phyloP scores from a whole-genome alignment of 2,888 invertebrate genomes.

The Dromius quadrimaculatus region DNA sequence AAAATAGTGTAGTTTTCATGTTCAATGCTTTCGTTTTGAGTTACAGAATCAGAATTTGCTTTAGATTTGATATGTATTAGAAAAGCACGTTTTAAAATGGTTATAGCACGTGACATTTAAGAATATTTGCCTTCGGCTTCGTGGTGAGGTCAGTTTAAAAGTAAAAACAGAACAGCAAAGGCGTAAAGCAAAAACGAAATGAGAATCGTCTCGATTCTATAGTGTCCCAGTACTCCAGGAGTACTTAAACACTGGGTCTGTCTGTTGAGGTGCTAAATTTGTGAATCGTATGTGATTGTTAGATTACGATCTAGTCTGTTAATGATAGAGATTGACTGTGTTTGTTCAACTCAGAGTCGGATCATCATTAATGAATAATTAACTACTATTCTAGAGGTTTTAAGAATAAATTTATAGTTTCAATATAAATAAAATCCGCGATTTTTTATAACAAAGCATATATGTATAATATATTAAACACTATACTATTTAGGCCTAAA shows the following conservation, averaged over 20 bases:
- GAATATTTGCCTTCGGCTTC: constrained; percentile 23
- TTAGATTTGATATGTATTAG: constrained; percentile 11
- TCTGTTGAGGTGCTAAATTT: constrained; percentile 44
- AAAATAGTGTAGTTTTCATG: constrained; percentile 3
- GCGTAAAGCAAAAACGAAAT: background rate
- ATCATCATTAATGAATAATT: constrained; percentile 17
- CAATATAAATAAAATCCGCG: constrained; percentile 28
- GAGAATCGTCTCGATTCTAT: constrained; percentile 2
- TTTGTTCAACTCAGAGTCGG: constrained; percentile 14
- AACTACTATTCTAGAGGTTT: constrained; percentile 15
- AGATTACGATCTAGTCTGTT: constrained; percentile 45
- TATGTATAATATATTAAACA: constrained; percentile 39
- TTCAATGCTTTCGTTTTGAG: background rate
- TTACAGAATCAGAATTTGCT: constrained; percentile 4
- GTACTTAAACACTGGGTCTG: background rate
- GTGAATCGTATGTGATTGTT: constrained; percentile 47
- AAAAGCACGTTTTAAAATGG: constrained; percentile 21
- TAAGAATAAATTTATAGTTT: constrained; percentile 37
- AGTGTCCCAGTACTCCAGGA: background rate
- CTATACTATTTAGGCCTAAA: constrained; percentile 37
- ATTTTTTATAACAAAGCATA: constrained; percentile 44
- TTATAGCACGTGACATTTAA: constrained; percentile 22
- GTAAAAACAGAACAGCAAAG: no score
- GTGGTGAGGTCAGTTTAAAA: constrained; percentile 19
- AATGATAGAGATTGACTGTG: constrained; percentile 39